Evolutionary conservation across 2,113 vertebrate genomes (phyloP).

Genomic region (Antechinus flavipes): DNA sequence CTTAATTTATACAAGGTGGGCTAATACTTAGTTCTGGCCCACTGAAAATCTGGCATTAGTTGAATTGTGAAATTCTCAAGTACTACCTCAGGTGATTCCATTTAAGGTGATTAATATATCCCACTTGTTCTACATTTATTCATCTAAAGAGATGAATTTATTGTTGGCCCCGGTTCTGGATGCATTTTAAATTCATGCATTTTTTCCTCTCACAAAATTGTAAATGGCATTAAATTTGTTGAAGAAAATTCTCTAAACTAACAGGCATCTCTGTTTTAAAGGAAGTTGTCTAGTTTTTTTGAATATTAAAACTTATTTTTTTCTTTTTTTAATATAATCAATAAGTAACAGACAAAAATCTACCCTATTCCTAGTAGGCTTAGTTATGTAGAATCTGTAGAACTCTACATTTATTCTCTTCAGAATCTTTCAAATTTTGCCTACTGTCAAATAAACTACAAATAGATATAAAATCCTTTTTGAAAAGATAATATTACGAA

Average conservation of each 20-base stretch:
- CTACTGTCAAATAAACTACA: neutral
- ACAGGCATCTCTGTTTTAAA: neutral
- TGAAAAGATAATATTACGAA: neutral
- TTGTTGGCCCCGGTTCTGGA: neutral
- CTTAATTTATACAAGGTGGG: neutral
- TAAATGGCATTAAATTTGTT: neutral
- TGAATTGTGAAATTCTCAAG: neutral
- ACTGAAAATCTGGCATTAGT: neutral
- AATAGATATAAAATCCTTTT: neutral
- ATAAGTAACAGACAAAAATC: neutral
- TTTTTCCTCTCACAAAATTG: neutral
- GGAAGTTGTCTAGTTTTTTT: neutral
- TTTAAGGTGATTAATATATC: neutral
- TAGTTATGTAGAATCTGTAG: neutral
- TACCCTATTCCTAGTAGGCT: neutral
- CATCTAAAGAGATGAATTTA: neutral
- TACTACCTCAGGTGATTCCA: neutral
- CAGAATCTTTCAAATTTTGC: neutral
- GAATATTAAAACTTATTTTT: neutral
- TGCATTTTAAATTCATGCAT: neutral
- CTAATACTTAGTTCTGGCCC: neutral
- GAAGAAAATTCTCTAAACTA: accelerated
- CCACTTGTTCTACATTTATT: neutral
- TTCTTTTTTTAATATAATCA: neutral
- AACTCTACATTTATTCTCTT: neutral